Conservation (phyloP, 2,888 invertebrate genomes). For the Ceriagrion tenellum region DNA sequence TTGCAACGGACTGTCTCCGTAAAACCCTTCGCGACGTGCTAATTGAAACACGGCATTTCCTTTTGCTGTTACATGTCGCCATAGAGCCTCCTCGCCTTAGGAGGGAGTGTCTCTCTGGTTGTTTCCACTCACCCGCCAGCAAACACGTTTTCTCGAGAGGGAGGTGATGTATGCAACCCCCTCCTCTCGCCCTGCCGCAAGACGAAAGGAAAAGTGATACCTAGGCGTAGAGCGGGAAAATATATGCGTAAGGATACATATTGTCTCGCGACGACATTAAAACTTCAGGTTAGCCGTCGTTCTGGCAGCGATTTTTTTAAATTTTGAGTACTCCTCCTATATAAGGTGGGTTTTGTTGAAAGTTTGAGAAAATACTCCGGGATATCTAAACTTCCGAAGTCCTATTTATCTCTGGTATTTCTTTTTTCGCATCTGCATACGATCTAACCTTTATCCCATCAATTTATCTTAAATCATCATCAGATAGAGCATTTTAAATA, state of each 20-base stretch:
- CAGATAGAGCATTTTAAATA: no score
- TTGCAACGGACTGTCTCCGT: not conserved
- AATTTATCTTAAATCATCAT: no score
- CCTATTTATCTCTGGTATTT: no score
- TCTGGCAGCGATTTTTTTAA: no score
- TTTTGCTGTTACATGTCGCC: not conserved
- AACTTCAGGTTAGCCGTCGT: no score
- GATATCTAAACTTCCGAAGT: no score
- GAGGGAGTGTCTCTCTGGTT: not conserved
- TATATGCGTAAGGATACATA: slow-evolving; percentile 10
- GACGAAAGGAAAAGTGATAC: slow-evolving; percentile 26
- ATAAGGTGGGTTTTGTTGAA: no score
- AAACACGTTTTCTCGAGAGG: not conserved
- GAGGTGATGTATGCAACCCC: slow-evolving; percentile 36
- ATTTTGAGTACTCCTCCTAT: no score
- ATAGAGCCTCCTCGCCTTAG: not conserved
- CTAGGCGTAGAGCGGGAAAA: not conserved
- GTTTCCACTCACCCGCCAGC: not conserved
- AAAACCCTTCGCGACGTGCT: not conserved
- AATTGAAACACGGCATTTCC: not conserved
- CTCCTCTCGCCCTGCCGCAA: not conserved
- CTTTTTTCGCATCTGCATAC: no score
- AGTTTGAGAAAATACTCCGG: no score
- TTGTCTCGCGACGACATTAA: no score
- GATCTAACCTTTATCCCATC: no score